Conservation (phyloP, 2,888 invertebrate species). For the Eurois occulta region DNA sequence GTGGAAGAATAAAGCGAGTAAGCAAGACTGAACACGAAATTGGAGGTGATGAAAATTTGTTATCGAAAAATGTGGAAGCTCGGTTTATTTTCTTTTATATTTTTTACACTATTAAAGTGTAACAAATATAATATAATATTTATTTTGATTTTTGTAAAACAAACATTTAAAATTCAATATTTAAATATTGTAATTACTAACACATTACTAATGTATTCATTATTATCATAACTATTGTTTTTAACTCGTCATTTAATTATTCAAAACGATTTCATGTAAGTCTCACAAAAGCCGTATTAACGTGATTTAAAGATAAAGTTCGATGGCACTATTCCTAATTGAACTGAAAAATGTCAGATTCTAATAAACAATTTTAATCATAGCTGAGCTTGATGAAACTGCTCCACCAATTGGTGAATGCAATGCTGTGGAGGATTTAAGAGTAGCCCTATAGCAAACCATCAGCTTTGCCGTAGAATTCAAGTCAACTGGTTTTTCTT, state of each 20-base stretch:
- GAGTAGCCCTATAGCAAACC: too few species aligned
- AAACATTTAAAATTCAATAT: background rate
- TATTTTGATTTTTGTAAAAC: too few species aligned
- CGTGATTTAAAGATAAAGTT: background rate
- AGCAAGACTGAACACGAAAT: background rate
- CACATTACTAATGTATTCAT: too few species aligned
- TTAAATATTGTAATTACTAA: background rate
- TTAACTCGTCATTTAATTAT: too few species aligned
- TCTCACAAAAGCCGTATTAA: background rate
- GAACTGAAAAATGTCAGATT: background rate
- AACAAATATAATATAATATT: too few species aligned
- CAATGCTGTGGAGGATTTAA: too few species aligned
- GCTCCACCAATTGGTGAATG: too few species aligned
- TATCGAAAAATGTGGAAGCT: background rate
- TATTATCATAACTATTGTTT: too few species aligned
- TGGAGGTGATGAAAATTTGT: background rate
- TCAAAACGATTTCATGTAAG: background rate
- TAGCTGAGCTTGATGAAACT: too few species aligned
- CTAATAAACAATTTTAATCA: background rate
- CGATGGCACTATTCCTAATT: background rate
- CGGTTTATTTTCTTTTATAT: too few species aligned
- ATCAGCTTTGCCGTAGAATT: background rate
- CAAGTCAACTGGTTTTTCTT: too few species aligned
- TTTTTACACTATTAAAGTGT: too few species aligned
- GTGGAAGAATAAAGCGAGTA: constrained; percentile 36